phyloP scores from a whole-genome alignment of 2,113 vertebrate genomes.

The Burhinus bistriatus region DNA sequence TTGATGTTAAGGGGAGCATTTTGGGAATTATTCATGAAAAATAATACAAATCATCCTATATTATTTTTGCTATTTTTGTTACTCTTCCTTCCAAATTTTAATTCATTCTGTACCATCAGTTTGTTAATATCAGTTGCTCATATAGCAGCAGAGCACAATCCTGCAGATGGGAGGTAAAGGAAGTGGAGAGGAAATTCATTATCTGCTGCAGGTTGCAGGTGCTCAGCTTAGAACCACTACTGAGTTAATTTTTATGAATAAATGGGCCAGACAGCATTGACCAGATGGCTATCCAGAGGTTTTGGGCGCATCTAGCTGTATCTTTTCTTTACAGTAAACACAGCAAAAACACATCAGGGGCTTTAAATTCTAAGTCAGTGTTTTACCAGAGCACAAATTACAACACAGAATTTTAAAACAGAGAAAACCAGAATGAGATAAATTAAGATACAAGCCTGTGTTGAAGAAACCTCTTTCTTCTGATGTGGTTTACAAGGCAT shows the following conservation, averaged over 20 bases:
- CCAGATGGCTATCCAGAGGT: background rate
- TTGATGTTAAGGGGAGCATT: background rate
- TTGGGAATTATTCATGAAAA: background rate
- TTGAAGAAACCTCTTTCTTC: background rate
- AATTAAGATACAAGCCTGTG: background rate
- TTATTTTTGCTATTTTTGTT: background rate
- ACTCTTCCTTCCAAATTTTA: background rate
- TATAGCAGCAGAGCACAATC: background rate
- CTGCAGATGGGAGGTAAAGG: background rate
- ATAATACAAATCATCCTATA: background rate
- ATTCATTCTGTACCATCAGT: background rate
- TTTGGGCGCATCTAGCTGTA: background rate
- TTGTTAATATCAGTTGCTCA: background rate
- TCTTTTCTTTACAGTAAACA: background rate
- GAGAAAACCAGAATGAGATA: background rate
- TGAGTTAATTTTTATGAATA: slow-evolving; percentile 23
- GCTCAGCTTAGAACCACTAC: background rate
- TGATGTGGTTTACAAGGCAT: background rate
- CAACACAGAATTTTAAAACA: background rate
- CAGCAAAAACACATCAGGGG: background rate
- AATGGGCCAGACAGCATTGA: background rate
- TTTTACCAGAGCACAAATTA: background rate
- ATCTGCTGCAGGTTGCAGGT: background rate
- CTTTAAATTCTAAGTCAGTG: background rate
- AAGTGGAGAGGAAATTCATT: background rate